Percentiles rank a stretch among this genome's conserved stretches.
phyloP scores from a whole-genome alignment of 1,140 invertebrate species.

The Drosophila repletoides region DNA sequence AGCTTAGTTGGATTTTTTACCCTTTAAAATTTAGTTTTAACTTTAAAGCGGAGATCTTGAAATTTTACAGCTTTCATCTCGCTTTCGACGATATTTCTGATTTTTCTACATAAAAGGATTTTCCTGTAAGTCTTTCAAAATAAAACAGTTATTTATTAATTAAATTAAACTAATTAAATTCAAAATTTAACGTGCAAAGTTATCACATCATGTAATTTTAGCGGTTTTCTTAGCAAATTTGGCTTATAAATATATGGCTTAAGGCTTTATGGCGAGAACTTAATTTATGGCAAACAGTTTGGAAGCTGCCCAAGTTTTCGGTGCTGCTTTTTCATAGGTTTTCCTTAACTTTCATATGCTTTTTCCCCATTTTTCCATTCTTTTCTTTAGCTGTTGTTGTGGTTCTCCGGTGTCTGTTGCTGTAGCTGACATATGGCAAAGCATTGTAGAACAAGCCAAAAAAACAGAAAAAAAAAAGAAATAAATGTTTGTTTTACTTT shows the following conservation, averaged over 20 bases:
- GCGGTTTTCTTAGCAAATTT: too few relatives aligned
- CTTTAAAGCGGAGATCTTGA: too few relatives aligned
- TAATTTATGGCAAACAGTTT: slow-evolving; percentile 27
- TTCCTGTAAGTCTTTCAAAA: too few relatives aligned
- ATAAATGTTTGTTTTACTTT: background rate
- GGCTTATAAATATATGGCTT: slow-evolving; percentile 17
- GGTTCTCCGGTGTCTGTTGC: background rate
- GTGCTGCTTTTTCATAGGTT: background rate
- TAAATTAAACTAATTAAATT: too few relatives aligned
- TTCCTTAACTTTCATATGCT: slow-evolving; percentile 18
- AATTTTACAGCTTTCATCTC: too few relatives aligned
- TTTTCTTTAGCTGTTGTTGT: background rate
- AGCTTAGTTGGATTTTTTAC: too few relatives aligned
- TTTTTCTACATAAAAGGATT: too few relatives aligned
- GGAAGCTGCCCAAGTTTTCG: slow-evolving; percentile 5
- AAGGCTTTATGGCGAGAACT: slow-evolving; percentile 3
- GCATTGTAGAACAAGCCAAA: slow-evolving; percentile 18
- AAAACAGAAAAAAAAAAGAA: background rate
- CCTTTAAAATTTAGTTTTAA: too few relatives aligned
- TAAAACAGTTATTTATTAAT: too few relatives aligned
- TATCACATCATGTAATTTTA: too few relatives aligned
- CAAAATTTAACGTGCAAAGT: too few relatives aligned
- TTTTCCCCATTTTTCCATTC: background rate
- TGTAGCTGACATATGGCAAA: slow-evolving; percentile 29
- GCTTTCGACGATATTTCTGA: too few relatives aligned